Evolutionary conservation across 2,888 invertebrate genomes (phyloP).

Genomic region (Drosophila niveifrons): DNA sequence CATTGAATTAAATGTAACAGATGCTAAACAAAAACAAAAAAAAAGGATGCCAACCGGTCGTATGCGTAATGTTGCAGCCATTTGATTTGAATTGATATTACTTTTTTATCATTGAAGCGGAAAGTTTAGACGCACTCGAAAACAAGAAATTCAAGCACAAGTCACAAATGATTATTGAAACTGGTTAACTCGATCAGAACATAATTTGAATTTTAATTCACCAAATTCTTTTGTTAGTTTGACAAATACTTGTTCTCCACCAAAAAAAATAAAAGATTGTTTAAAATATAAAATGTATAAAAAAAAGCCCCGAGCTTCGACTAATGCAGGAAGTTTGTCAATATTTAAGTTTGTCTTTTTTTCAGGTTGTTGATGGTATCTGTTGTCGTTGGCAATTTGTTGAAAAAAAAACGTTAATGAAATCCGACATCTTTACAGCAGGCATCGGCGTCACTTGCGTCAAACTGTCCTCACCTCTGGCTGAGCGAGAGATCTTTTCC

Average conservation of each 20-base stretch:
- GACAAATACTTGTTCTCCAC: neutral
- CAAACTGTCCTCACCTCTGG: constrained; percentile 32
- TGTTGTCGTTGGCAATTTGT: constrained; percentile 21
- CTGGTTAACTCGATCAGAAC: constrained; percentile 26
- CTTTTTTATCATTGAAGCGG: constrained; percentile 5
- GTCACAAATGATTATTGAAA: constrained; percentile 6
- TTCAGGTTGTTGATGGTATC: constrained; percentile 3
- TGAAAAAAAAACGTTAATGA: constrained; percentile 12
- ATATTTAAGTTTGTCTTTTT: neutral
- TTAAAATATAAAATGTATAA: neutral
- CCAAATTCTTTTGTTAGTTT: constrained; percentile 57
- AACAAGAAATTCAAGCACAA: neutral
- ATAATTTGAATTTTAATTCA: constrained; percentile 33
- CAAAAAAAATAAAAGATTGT: too few relatives aligned
- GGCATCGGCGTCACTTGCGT: constrained; percentile 3
- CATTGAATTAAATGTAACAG: neutral
- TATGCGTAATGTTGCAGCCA: constrained; percentile 25
- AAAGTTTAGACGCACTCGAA: neutral
- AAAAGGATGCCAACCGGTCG: constrained; percentile 10
- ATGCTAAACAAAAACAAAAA: neutral
- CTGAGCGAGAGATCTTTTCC: neutral
- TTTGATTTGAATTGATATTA: constrained; percentile 1
- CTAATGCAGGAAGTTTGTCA: constrained; percentile 55
- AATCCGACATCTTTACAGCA: constrained; percentile 23
- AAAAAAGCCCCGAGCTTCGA: neutral